Evolutionary conservation across 2,797 vertebrate species (phyloP).

Genomic region (Orestias chungarensis): DNA sequence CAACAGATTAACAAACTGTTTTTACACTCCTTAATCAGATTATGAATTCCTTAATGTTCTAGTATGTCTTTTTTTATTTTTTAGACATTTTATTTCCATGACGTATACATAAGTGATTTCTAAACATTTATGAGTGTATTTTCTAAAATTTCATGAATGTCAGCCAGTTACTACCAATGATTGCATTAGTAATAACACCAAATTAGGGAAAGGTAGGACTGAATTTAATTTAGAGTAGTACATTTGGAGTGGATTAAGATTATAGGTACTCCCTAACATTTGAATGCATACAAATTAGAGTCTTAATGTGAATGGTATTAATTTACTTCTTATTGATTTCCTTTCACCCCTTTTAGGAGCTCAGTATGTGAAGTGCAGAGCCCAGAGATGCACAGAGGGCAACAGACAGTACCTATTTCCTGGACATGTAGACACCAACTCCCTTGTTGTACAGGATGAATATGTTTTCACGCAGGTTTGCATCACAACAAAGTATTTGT

Average conservation of each 20-base stretch:
- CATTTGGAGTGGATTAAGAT: conserved; percentile 20
- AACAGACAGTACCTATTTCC: conserved; percentile 87
- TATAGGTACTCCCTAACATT: conserved; percentile 15
- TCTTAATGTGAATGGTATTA: conserved; percentile 44
- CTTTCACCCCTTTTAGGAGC: conserved; percentile 79
- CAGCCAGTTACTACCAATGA: not conserved
- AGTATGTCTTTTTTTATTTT: not conserved
- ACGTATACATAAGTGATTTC: not conserved
- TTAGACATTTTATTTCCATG: too few relatives aligned
- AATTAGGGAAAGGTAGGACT: conserved; percentile 3
- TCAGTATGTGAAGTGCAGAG: conserved; percentile 92
- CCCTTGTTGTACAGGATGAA: conserved; percentile 94
- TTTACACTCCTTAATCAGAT: not conserved
- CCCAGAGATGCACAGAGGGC: conserved; percentile 89
- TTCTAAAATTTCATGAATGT: not conserved
- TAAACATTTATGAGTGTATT: not conserved
- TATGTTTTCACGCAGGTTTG: conserved; percentile 96
- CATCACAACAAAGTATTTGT: conserved; percentile 22
- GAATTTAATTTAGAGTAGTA: conserved; percentile 3
- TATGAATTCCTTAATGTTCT: not conserved
- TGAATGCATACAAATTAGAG: conserved; percentile 33
- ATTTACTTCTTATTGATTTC: conserved; percentile 62
- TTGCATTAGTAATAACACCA: not conserved
- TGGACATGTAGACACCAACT: conserved; percentile 90
- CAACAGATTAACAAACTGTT: not conserved